These are phyloP conservation scores for Drosophila erecta DNA, from an alignment of 1,140 invertebrate genomes.

Conservation along the genomic window DNA sequence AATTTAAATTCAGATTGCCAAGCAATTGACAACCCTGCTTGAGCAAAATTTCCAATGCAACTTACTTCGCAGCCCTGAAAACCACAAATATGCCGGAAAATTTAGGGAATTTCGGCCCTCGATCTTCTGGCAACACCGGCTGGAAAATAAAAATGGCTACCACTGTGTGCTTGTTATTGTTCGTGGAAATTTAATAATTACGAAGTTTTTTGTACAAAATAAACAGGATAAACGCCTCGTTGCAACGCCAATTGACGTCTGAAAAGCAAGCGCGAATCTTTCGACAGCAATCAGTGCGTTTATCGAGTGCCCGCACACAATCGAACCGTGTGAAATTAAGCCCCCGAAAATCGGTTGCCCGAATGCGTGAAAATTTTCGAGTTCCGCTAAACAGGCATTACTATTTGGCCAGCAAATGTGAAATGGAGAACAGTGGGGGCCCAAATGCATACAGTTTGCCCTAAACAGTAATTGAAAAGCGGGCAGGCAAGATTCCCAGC, in stretches of 20 bases:
- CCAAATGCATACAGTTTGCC: slow-evolving; percentile 23
- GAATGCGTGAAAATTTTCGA: slow-evolving; percentile 61
- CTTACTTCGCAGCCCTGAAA: slow-evolving; percentile 8
- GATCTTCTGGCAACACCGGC: slow-evolving; percentile 57
- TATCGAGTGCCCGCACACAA: slow-evolving; percentile 30
- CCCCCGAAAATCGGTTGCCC: slow-evolving; percentile 49
- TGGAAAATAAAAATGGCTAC: slow-evolving; percentile 83
- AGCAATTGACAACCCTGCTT: background rate
- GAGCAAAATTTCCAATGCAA: background rate
- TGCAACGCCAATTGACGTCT: slow-evolving; percentile 54
- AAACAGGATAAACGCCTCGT: slow-evolving; percentile 70
- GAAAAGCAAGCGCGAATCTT: slow-evolving; percentile 57
- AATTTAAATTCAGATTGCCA: too few species aligned
- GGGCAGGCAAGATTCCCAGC: slow-evolving; percentile 34
- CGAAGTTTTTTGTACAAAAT: slow-evolving; percentile 83
- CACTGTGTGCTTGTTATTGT: slow-evolving; percentile 84
- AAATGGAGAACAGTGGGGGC: slow-evolving; percentile 53
- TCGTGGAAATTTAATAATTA: slow-evolving; percentile 80
- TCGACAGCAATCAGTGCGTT: slow-evolving; percentile 38
- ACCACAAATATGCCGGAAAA: slow-evolving; percentile 1
- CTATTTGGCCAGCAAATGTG: slow-evolving; percentile 40
- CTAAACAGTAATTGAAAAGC: slow-evolving; percentile 36
- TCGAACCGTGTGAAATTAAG: slow-evolving; percentile 55
- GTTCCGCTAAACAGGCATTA: slow-evolving; percentile 72
- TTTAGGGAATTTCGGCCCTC: slow-evolving; percentile 41